Percentiles rank a stretch among this genome's conserved stretches.
phyloP scores from a whole-genome alignment of 2,797 vertebrate genomes.

The Eremophila alpestris region DNA sequence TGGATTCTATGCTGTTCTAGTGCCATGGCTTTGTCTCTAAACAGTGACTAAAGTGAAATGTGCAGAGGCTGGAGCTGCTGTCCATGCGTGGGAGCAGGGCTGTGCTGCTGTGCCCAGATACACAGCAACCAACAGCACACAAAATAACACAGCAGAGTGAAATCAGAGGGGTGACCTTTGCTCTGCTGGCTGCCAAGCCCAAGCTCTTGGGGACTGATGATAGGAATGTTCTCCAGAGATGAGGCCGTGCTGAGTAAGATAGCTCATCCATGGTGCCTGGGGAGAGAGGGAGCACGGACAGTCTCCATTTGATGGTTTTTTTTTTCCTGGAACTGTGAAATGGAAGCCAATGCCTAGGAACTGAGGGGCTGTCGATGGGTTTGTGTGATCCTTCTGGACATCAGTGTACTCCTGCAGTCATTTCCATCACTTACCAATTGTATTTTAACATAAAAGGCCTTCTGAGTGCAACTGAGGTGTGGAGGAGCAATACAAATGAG shows the following conservation, averaged over 20 bases:
- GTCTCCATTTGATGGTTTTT: not conserved
- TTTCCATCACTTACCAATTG: not conserved
- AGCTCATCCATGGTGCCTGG: not conserved
- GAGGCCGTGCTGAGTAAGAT: not conserved
- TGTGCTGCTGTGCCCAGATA: not conserved
- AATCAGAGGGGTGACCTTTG: not conserved
- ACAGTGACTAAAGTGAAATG: not conserved
- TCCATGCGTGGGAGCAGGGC: not conserved
- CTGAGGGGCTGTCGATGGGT: fast-evolving
- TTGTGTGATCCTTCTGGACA: not conserved
- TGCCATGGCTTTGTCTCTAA: not conserved
- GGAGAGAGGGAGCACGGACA: not conserved
- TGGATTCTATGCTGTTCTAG: not conserved
- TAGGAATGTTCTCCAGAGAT: not conserved
- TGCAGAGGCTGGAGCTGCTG: not conserved
- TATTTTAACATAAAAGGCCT: not conserved
- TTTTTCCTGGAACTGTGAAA: not conserved
- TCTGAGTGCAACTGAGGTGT: fast-evolving
- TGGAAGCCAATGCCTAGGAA: not conserved
- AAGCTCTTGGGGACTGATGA: not conserved
- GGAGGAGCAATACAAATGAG: not conserved
- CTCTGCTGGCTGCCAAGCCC: not conserved
- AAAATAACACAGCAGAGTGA: not conserved
- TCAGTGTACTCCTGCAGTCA: not conserved
- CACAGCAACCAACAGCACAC: not conserved